These are phyloP conservation scores for Nipponacmea schrenckii DNA, from an alignment of 2,888 invertebrate species.

Conservation along the genomic window DNA sequence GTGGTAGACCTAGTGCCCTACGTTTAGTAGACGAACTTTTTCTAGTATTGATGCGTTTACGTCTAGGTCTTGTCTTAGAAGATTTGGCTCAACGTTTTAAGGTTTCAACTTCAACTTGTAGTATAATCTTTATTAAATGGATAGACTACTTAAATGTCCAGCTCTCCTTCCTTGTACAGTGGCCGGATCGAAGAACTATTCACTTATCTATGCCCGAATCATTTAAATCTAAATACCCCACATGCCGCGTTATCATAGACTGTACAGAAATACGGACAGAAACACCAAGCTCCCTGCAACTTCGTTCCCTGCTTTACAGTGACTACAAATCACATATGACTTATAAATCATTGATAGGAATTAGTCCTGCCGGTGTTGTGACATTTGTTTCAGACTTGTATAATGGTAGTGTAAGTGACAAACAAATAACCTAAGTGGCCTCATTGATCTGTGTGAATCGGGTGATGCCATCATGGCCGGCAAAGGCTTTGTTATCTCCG, in stretches of 20 bases:
- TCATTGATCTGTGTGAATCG: too few species aligned
- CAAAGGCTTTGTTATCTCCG: too few species aligned
- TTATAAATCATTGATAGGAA: slow-evolving; percentile 20
- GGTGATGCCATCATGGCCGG: too few species aligned
- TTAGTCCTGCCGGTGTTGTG: slow-evolving; percentile 25
- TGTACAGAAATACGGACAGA: slow-evolving; percentile 13
- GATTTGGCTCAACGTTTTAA: slow-evolving; percentile 24
- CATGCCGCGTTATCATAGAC: slow-evolving; percentile 6
- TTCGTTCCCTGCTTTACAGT: slow-evolving; percentile 16
- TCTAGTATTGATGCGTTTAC: slow-evolving; percentile 22
- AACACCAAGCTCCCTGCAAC: slow-evolving; percentile 3
- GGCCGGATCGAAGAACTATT: background rate
- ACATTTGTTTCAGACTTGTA: slow-evolving; percentile 23
- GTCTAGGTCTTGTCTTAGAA: slow-evolving; percentile 23
- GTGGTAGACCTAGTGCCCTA: slow-evolving; percentile 18
- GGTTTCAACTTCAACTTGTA: slow-evolving; percentile 27
- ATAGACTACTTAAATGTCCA: slow-evolving; percentile 25
- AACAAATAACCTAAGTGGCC: too few species aligned
- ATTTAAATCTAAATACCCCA: background rate
- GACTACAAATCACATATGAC: slow-evolving; percentile 29
- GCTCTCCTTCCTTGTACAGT: too few species aligned
- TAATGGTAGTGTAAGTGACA: slow-evolving; percentile 3
- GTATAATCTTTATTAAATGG: slow-evolving; percentile 26
- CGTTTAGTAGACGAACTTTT: slow-evolving; percentile 31
- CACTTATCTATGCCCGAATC: background rate